phyloP scores from a whole-genome alignment of 1,140 invertebrate species.

The Halictus rubicundus region DNA sequence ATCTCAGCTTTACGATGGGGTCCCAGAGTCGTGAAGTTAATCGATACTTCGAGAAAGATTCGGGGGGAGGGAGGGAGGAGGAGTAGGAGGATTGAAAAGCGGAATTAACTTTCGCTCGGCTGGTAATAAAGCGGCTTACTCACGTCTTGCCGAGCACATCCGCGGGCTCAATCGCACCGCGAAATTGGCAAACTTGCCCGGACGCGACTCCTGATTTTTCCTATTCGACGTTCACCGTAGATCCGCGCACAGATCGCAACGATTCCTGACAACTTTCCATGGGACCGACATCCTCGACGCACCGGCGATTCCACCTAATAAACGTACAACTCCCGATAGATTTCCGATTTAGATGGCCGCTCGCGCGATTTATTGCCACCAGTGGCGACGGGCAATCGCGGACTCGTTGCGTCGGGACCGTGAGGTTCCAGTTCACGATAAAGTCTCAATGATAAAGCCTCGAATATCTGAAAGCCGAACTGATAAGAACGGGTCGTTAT shows the following conservation, averaged over 20 bases:
- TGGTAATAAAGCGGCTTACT: conserved; percentile 59
- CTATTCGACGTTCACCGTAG: conserved; percentile 1
- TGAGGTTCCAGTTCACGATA: background rate
- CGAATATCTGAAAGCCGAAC: background rate
- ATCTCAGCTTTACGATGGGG: background rate
- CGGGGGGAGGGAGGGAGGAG: no score
- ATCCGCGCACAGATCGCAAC: background rate
- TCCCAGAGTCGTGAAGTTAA: conserved; percentile 32
- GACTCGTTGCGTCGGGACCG: background rate
- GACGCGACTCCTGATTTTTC: conserved; percentile 20
- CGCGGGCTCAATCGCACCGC: conserved; percentile 43
- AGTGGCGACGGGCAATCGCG: background rate
- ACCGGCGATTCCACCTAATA: background rate
- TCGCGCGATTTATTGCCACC: background rate
- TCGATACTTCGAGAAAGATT: conserved; percentile 49
- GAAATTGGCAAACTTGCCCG: conserved; percentile 53
- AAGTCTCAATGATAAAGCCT: background rate
- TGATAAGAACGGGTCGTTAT: background rate
- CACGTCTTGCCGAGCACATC: conserved; percentile 49
- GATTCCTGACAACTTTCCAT: background rate
- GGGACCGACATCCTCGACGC: background rate
- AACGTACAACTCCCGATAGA: background rate
- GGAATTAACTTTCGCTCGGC: conserved; percentile 47
- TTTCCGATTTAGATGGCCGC: no score
- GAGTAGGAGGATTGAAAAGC: conserved; percentile 53